Evolutionary conservation across 2,888 invertebrate species (phyloP).

Genomic region (Sericinus montela): DNA sequence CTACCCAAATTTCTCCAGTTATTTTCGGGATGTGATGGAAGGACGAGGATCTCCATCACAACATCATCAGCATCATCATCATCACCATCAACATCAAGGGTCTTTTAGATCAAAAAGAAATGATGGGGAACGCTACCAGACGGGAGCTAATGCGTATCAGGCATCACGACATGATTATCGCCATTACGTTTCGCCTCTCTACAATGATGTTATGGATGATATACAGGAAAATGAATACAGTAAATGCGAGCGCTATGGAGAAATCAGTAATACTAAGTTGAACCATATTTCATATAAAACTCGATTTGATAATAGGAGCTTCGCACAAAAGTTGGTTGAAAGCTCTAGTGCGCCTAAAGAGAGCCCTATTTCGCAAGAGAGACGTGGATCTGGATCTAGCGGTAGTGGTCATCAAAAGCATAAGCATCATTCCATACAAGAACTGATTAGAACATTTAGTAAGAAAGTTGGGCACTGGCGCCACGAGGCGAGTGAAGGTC

Average conservation of each 20-base stretch:
- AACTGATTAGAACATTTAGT: constrained; percentile 86
- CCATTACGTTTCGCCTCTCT: constrained; percentile 65
- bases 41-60: constrained; percentile 38
- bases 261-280: constrained; percentile 61
- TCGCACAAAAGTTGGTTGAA: constrained; percentile 63
- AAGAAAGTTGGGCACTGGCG: constrained; percentile 87
- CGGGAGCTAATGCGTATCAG: constrained; percentile 48
- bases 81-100: constrained; percentile 37
- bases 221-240: constrained; percentile 71
- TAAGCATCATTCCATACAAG: constrained; percentile 86
- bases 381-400: constrained; percentile 60
- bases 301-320: constrained; percentile 64
- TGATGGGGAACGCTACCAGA: constrained; percentile 55
- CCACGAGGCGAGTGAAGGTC: constrained; percentile 73
- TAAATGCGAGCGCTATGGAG: constrained; percentile 71
- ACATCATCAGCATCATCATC: constrained; percentile 38
- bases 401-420: constrained; percentile 53
- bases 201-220: constrained; percentile 68
- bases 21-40: constrained; percentile 65
- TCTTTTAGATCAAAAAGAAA: constrained; percentile 47
- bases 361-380: constrained; percentile 35
- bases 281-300: constrained; percentile 43
- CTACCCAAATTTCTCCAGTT: constrained; percentile 66
- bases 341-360: constrained; percentile 40
- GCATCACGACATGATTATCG: constrained; percentile 58